A percentile compares a stretch with the other conserved stretches of the same genome.
phyloP scores from a whole-genome alignment of 2,888 invertebrate genomes.

The Megamerina dolium region DNA sequence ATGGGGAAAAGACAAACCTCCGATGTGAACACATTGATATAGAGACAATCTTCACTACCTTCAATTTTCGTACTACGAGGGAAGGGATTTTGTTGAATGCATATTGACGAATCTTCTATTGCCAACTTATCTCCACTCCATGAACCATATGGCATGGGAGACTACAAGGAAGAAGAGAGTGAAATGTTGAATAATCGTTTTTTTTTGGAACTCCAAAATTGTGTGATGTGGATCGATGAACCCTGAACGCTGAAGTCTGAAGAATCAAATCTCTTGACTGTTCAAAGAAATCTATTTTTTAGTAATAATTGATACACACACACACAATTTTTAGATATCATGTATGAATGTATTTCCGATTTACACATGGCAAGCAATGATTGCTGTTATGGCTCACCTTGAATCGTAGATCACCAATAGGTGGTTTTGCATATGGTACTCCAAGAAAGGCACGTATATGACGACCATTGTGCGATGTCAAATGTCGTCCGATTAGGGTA shows the following conservation, averaged over 20 bases:
- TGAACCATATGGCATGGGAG: slow-evolving; percentile 57
- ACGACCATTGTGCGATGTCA: slow-evolving; percentile 55
- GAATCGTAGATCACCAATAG: slow-evolving; percentile 58
- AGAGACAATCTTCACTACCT: slow-evolving; percentile 78
- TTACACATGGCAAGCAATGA: too few species aligned
- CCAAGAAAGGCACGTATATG: slow-evolving; percentile 58
- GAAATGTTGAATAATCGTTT: too few species aligned
- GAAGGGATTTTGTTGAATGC: slow-evolving; percentile 72
- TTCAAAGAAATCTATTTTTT: too few species aligned
- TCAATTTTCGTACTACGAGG: slow-evolving; percentile 58
- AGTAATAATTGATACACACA: too few species aligned
- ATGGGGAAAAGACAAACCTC: slow-evolving; percentile 34
- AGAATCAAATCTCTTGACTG: too few species aligned
- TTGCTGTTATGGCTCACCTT: too few species aligned
- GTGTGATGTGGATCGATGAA: too few species aligned
- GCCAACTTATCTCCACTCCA: slow-evolving; percentile 63
- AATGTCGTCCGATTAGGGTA: slow-evolving; percentile 53
- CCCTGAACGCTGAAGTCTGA: too few species aligned
- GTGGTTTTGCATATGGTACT: slow-evolving; percentile 61
- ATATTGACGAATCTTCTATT: slow-evolving; percentile 60
- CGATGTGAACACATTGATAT: slow-evolving; percentile 64
- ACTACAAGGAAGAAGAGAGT: slow-evolving; percentile 52
- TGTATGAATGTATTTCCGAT: too few species aligned
- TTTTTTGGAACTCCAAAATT: too few species aligned
- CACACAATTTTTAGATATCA: too few species aligned